phyloP scores from a whole-genome alignment of 2,888 invertebrate genomes.

The Sarcophaga caerulescens region DNA sequence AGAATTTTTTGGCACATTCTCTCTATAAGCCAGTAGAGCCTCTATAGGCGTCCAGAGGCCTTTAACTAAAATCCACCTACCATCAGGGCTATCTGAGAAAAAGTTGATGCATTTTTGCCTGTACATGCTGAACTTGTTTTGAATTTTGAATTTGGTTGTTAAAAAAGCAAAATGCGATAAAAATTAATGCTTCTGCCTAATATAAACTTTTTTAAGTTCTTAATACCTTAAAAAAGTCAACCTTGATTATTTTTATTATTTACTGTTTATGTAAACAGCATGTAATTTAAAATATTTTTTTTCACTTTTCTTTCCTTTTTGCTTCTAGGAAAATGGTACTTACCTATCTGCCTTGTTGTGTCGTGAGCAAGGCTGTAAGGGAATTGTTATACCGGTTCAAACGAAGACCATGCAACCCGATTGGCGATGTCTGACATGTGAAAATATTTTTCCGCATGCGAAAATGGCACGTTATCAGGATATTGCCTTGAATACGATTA shows the following conservation, averaged over 20 bases:
- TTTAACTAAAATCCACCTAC: too few species aligned
- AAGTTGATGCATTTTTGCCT: too few species aligned
- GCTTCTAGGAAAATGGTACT: slow-evolving; percentile 79
- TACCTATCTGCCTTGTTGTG: slow-evolving; percentile 80
- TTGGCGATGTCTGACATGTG: slow-evolving; percentile 87
- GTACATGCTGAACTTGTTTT: too few species aligned
- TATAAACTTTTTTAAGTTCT: too few species aligned
- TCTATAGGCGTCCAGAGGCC: too few species aligned
- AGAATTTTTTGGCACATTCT: too few species aligned
- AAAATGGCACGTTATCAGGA: slow-evolving; percentile 80
- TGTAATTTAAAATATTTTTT: background rate
- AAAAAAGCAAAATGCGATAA: too few species aligned
- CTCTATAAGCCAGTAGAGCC: too few species aligned
- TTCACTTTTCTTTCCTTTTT: slow-evolving; percentile 34
- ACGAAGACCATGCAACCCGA: slow-evolving; percentile 84
- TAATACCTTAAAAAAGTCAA: background rate
- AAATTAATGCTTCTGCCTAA: too few species aligned
- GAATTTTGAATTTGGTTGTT: too few species aligned
- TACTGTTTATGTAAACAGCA: background rate
- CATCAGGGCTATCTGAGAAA: too few species aligned
- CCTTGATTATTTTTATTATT: background rate
- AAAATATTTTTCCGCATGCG: slow-evolving; percentile 75
- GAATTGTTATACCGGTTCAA: slow-evolving; percentile 82
- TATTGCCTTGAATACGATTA: slow-evolving; percentile 78
- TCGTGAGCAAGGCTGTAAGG: slow-evolving; percentile 81